These are phyloP conservation scores for Falco punctatus DNA, from an alignment of 2,113 vertebrate species.

Conservation along the genomic window DNA sequence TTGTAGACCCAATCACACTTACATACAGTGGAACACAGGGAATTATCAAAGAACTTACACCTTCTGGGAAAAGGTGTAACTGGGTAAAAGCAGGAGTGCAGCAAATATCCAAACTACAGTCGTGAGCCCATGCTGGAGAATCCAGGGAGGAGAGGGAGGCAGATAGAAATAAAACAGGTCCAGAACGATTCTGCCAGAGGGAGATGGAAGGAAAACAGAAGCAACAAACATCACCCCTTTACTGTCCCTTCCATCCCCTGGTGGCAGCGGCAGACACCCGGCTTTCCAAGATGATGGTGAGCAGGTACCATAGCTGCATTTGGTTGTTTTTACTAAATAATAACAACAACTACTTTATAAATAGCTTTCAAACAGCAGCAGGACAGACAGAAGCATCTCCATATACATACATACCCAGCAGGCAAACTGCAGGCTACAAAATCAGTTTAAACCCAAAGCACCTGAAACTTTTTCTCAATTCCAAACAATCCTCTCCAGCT, in stretches of 20 bases:
- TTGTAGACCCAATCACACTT: neutral
- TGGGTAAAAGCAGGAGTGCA: neutral
- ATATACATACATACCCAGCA: too few species aligned
- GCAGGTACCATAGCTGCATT: neutral
- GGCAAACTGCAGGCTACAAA: neutral
- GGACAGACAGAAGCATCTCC: neutral
- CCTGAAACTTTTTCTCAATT: neutral
- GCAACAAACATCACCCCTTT: neutral
- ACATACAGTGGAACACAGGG: neutral
- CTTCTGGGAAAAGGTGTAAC: neutral
- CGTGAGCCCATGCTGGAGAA: neutral
- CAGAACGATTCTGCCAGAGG: neutral
- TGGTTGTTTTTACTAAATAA: neutral
- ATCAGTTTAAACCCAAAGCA: neutral
- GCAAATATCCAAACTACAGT: accelerated
- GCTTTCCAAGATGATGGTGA: neutral
- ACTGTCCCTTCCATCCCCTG: neutral
- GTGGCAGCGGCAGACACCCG: neutral
- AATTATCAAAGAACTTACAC: neutral
- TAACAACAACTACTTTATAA: neutral
- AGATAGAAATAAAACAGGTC: neutral
- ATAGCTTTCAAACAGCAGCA: neutral
- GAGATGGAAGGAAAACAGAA: neutral
- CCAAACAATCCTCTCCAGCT: neutral
- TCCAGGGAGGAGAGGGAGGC: neutral